Base-by-base conservation (phyloP, 64 coral and sea anemone genomes). In the Montipora foliosa region DNA sequence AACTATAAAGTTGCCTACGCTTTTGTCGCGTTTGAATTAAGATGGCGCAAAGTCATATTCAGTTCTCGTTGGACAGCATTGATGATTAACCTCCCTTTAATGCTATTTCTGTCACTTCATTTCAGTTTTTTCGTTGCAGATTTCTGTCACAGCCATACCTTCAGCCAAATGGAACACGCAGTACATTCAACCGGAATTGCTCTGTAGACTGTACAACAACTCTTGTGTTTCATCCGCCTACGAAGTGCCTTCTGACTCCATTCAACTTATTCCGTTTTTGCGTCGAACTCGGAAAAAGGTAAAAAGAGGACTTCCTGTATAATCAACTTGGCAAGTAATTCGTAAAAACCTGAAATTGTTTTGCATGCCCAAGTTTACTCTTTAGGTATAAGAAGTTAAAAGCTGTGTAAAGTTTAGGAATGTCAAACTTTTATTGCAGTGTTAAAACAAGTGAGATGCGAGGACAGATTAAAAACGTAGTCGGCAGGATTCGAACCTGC, bases 61-160 rank as follows among this genome's bases (percentile, higher is more conserved):
- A 37, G 29, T 37, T 37, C 29, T 37, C 29, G 29, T 37, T 37
- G 29, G 29, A 37, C 29, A 37, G 29, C 29, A 37, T 37, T 37
- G 29, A 37, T 37, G 29, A 1, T 37, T 37, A 37, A 37, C 1
- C 29, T 37, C 29, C 29, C 29, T 37, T 57, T 5, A 57, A 6
- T 57, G 53, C 53, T 4, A 57, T 8, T 57, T 6, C 6, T 8
- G 53, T 1, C 11, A 11, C 53, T 8, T 11, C 53, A 11, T 64
- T 64, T 14, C 60, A 5, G 20, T 24, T 71, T 71, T n/a, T 71
- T 71, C 20, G 17, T 66, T 70, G 45, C 19, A 97, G 95, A 94
- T 94, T 74, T 97, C 95, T 57, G 24, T 97, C 14, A 84, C 95
- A 11, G 92, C 72, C 20, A 82, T 94, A 84, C 83, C 78, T 78